Evolutionary conservation across 2,888 invertebrate species (phyloP).

Genomic region (Drosophila subquinaria): DNA sequence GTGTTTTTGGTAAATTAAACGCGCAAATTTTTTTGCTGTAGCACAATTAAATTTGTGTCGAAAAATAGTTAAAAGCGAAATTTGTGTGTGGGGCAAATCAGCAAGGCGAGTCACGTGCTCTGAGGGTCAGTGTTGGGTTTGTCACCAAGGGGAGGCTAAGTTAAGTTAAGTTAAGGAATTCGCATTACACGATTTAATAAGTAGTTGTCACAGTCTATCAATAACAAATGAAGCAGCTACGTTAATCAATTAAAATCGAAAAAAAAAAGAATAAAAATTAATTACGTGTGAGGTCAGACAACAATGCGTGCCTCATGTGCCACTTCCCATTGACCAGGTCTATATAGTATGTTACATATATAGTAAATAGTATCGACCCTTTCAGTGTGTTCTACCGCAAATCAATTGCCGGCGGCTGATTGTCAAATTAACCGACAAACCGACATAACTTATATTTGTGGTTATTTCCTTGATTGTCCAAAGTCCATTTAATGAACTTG

Average conservation of each 20-base stretch:
- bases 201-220: constrained; percentile 55
- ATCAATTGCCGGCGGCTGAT: constrained; percentile 60
- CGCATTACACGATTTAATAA: constrained; percentile 52
- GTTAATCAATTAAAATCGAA: constrained; percentile 48
- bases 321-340: constrained; percentile 18
- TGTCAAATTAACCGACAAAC: constrained; percentile 64
- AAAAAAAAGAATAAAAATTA: constrained; percentile 36
- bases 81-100: constrained; percentile 33
- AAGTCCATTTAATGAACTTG: constrained; percentile 47
- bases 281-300: constrained; percentile 68
- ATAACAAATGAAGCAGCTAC: constrained; percentile 44
- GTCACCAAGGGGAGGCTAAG: constrained; percentile 75
- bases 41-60: constrained; percentile 32
- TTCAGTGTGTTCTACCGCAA: constrained; percentile 29
- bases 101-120: constrained; percentile 70
- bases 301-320: constrained; percentile 6
- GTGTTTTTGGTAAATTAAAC: constrained; percentile 42
- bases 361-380: constrained; percentile 50
- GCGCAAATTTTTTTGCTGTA: constrained; percentile 31
- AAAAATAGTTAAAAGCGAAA: constrained; percentile 25
- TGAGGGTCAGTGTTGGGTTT: constrained; percentile 56
- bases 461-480: constrained; percentile 55
- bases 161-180: constrained; percentile 53
- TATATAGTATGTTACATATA: background rate
- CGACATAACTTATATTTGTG: constrained; percentile 46